Base-by-base conservation (phyloP, 2,797 vertebrate genomes). In the Spondyliosoma cantharus region DNA sequence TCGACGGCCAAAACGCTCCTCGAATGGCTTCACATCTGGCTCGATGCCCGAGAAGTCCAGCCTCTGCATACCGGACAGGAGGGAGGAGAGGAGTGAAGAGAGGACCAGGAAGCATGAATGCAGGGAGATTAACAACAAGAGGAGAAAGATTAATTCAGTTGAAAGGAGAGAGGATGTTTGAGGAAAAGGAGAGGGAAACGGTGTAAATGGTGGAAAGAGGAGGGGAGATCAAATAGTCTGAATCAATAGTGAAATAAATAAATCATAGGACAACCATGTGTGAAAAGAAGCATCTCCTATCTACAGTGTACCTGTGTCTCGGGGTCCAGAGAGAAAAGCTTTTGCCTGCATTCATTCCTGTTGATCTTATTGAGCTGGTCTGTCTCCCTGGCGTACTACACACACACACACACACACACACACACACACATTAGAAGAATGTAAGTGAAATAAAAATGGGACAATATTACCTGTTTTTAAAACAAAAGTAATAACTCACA, bases 11-110 rank as follows among this genome's bases (percentile, higher is more conserved):
- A 96, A 96, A 11, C 97, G 97, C 76, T 99, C 98, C 92, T 99
- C 98, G 29, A 98, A 98, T 0, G 97, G 97, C 90, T 97, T 97
- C 89, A 98, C 95, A 0, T 99, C 98, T 37, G 97, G 97, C 92
- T 99, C 97, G 1, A 98, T 97, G 82, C 97, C 97, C 0, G 98
- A 99, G 92, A 99, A 99, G 92, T 98, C 97, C 22, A 99, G 91
- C 87, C 96, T 96, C 98, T 99, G 83, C 64, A 76, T 27, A 59
- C 57, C 20, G 52, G 60, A 84, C 7, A 48, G 69, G 56, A 66
- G 20, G 43, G 14, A 27, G 53, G 61, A 29, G 20, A 49, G 16
- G 37, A 19, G 20, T 15, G 4, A 22, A 2, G 13, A 12, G 57
- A 17, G 19, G 37, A 14, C 5, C 11, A 27, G 43, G 14, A 43